These are phyloP conservation scores for Hylaea fasciaria DNA, from an alignment of 2,888 invertebrate species.

Conservation along the genomic window DNA sequence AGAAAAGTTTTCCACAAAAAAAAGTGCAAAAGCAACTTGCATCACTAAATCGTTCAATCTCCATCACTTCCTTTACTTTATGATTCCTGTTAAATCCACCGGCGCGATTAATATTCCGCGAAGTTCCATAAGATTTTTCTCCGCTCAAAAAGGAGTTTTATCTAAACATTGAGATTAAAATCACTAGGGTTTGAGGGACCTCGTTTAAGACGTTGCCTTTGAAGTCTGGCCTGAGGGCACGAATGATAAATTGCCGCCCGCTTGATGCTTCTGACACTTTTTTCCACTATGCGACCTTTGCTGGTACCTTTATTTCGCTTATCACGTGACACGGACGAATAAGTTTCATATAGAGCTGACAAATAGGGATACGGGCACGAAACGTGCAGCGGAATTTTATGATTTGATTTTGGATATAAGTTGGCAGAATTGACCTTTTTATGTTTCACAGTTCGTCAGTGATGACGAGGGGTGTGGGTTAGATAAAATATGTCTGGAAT, in stretches of 20 bases:
- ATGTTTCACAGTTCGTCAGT: conserved; percentile 18
- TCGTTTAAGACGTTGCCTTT: conserved; percentile 62
- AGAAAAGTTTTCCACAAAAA: neutral
- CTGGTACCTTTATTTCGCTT: conserved; percentile 67
- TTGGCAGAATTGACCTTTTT: conserved; percentile 23
- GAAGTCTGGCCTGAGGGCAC: conserved; percentile 63
- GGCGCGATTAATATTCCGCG: conserved; percentile 56
- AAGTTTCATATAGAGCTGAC: conserved; percentile 63
- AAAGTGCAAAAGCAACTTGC: conserved; percentile 9
- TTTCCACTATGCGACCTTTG: conserved; percentile 61
- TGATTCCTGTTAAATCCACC: conserved; percentile 49
- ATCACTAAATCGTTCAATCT: conserved; percentile 20
- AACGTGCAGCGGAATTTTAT: conserved; percentile 32
- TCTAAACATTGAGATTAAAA: conserved; percentile 75
- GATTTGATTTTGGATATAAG: conserved; percentile 29
- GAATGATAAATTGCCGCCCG: conserved; percentile 72
- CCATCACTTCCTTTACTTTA: conserved; percentile 42
- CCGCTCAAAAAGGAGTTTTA: conserved; percentile 55
- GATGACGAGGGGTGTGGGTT: conserved; percentile 10
- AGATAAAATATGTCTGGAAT: neutral
- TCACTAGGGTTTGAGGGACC: conserved; percentile 64
- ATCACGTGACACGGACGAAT: conserved; percentile 67
- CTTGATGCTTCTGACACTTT: conserved; percentile 72
- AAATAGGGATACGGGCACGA: conserved; percentile 56
- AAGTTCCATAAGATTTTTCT: conserved; percentile 55